A percentile compares a stretch with the other conserved stretches of the same genome.
Conservation (phyloP, 2,797 vertebrate genomes). For the Poeciliopsis infans region DNA sequence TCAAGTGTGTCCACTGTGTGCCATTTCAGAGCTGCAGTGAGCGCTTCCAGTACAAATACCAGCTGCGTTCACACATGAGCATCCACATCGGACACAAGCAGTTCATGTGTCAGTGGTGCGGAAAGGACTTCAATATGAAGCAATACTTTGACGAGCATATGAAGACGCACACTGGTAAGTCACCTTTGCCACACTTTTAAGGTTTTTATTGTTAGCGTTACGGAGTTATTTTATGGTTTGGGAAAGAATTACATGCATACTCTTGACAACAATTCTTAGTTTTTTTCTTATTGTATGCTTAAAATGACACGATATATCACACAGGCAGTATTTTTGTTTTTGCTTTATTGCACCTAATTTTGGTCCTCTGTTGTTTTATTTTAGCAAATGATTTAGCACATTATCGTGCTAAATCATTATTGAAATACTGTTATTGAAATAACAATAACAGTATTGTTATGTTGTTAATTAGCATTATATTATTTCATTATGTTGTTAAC, state of each 20-base stretch:
- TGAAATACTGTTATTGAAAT: neutral
- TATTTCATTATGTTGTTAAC: too few species aligned
- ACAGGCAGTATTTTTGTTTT: neutral
- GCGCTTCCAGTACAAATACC: constrained; percentile 97
- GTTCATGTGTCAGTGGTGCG: constrained; percentile 99
- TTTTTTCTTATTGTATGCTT: neutral
- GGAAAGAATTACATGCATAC: neutral
- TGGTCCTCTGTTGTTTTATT: neutral
- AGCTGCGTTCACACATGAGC: constrained; percentile 98
- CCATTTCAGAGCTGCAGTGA: constrained; percentile 87
- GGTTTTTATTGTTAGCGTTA: neutral
- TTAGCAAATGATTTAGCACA: neutral
- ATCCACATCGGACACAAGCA: constrained; percentile 98
- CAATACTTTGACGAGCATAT: constrained; percentile 99
- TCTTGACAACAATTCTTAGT: neutral
- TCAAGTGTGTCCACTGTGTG: constrained; percentile 25
- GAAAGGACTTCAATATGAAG: constrained; percentile 99
- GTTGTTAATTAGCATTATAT: too few species aligned
- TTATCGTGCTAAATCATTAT: neutral
- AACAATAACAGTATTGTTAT: neutral
- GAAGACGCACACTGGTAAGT: constrained; percentile 98
- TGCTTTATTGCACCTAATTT: neutral
- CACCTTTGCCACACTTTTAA: neutral
- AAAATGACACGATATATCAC: neutral
- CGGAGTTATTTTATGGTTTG: neutral